phyloP scores from a whole-genome alignment of 1,140 invertebrate genomes.

The Cepaea nemoralis region DNA sequence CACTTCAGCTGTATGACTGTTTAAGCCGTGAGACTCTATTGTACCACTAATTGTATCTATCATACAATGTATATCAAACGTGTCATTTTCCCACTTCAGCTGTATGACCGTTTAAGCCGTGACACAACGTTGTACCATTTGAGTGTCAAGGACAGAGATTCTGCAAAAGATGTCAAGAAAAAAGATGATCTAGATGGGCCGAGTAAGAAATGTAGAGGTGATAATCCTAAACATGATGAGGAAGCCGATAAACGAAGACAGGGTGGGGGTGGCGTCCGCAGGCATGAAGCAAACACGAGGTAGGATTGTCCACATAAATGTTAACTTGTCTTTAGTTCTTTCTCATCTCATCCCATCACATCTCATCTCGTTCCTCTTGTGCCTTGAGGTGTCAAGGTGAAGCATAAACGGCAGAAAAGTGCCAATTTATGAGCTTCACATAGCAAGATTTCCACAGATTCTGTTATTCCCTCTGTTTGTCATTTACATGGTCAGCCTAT shows the following conservation, averaged over 20 bases:
- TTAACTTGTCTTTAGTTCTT: no score
- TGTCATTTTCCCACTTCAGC: slow-evolving; percentile 30
- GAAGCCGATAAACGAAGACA: slow-evolving; percentile 1
- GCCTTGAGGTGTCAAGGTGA: no score
- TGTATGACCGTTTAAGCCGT: slow-evolving; percentile 49
- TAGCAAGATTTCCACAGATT: no score
- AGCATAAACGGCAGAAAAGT: no score
- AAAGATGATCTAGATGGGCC: not conserved
- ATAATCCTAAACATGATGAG: not conserved
- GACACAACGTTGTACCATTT: slow-evolving; percentile 46
- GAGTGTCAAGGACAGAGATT: slow-evolving; percentile 26
- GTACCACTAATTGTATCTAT: no score
- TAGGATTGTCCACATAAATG: not conserved
- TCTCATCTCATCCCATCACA: no score
- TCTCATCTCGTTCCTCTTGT: no score
- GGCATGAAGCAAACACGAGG: slow-evolving; percentile 23
- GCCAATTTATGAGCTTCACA: no score
- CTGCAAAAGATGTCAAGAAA: not conserved
- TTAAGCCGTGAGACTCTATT: not conserved
- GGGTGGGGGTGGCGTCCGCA: not conserved
- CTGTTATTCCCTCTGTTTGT: no score
- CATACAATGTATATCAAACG: not conserved
- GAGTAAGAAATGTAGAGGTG: not conserved
- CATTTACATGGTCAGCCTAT: no score
- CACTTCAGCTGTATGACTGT: no score